Evolutionary conservation across 2,113 vertebrate species (phyloP).

Genomic region (Lampris megalopsis): DNA sequence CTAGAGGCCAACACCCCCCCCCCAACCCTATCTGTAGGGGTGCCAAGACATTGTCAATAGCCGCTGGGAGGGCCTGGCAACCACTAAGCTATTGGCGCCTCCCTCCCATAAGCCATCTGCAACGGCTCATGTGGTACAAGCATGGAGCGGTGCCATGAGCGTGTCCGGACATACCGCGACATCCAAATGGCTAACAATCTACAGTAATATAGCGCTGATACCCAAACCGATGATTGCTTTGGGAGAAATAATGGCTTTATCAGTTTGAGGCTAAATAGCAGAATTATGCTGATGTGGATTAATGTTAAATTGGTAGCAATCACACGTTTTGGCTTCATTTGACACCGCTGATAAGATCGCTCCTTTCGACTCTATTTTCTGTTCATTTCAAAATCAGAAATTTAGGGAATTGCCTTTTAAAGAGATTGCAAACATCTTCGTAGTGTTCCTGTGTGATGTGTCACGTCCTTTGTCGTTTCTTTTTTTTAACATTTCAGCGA

Average conservation of each 20-base stretch:
- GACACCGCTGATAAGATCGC: neutral
- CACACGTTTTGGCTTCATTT: neutral
- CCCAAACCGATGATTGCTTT: conserved; percentile 9
- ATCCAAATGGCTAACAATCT: conserved; percentile 41
- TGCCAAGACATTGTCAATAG: conserved; percentile 65
- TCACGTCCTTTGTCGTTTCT: neutral
- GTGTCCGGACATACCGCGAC: conserved; percentile 49
- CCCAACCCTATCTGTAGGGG: conserved; percentile 47
- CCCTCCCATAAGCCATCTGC: conserved; percentile 68
- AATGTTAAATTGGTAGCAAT: neutral
- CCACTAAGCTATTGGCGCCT: conserved; percentile 58
- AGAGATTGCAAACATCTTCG: neutral
- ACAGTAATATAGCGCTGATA: conserved; percentile 5
- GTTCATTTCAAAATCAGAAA: neutral
- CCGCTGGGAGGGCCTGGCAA: conserved; percentile 68
- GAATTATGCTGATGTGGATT: neutral
- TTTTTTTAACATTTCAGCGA: neutral
- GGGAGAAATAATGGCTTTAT: neutral
- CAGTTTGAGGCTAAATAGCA: neutral
- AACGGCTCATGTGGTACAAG: conserved; percentile 60
- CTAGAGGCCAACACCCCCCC: conserved; percentile 24
- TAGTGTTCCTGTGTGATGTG: neutral
- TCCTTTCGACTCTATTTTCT: neutral
- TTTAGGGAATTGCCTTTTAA: neutral
- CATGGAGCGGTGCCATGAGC: conserved; percentile 60